Evolutionary conservation across 2,797 vertebrate species (phyloP).

Genomic region (Sciaenops ocellatus): DNA sequence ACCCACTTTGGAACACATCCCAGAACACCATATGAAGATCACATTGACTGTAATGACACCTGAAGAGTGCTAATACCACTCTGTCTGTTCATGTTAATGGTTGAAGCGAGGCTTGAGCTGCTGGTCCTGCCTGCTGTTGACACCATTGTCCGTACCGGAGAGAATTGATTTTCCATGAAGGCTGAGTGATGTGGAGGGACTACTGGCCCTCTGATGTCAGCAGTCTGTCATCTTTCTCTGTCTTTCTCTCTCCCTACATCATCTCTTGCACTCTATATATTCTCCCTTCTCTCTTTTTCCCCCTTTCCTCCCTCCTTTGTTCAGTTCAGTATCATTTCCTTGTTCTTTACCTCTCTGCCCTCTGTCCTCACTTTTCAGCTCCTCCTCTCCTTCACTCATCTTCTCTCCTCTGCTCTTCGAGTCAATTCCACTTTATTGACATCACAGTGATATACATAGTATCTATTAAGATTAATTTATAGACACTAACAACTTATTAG

Average conservation of each 20-base stretch:
- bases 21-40: conserved; percentile 51
- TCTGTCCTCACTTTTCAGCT: neutral
- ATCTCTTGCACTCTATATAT: conserved; percentile 31
- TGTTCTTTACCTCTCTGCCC: conserved; percentile 4
- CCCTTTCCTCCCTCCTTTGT: neutral
- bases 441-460: neutral
- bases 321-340: neutral
- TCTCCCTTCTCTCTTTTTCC: conserved; percentile 7
- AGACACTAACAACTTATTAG: conserved; percentile 23
- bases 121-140: conserved; percentile 67
- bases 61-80: conserved; percentile 57
- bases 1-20: conserved; percentile 18
- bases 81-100: conserved; percentile 65
- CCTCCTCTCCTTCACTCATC: neutral
- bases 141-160: conserved; percentile 63
- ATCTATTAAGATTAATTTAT: conserved; percentile 21
- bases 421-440: neutral
- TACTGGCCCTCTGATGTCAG: conserved; percentile 75
- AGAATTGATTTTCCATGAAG: conserved; percentile 81
- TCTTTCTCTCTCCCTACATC: conserved; percentile 26
- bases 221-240: conserved; percentile 68
- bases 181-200: conserved; percentile 76
- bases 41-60: conserved; percentile 62
- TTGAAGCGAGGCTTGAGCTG: conserved; percentile 52
- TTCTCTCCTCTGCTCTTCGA: neutral